Evolutionary conservation across 2,113 vertebrate genomes (phyloP), one percentile per base, ranked within the genome.

Genomic region (Arizona elegans): DNA sequence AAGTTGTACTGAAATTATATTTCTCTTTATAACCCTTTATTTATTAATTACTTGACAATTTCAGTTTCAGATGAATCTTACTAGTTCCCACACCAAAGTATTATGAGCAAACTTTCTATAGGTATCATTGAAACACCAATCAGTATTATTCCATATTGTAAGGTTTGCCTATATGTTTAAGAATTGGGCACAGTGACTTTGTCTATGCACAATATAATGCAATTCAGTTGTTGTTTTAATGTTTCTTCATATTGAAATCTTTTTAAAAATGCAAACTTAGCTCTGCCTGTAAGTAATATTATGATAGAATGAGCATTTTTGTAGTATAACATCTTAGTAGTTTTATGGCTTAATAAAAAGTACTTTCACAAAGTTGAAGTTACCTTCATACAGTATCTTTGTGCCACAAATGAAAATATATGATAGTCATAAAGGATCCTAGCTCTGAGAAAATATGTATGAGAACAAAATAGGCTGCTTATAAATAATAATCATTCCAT

Each of bases 21-120:
- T 54, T 88, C 26, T 33, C 29, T 88, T 92, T 89, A 62, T 47
- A 86, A 52, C 59, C 17, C 4, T 47, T 47, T 47, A 54, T 56
- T 23, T 65, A 50, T 86, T 38, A 92, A 54, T 93, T 95, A 92
- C 50, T 70, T 54, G 87, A 29, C 90, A 29, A 62, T 92, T 95
- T 91, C 52, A 93, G 87, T 90, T 93, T 47, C 43, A 88, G 29
- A 55, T 33, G 53, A 5, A 87, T 26, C 26, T 54, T 89, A 52
- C 65, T 93, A 90, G 89, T 87, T 65, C 26, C 13, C 58, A 62
- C 47, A 70, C 21, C 52, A 54, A 92, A 90, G 23, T 92, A 24
- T 1, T 56, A 38, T 92, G 88, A 87, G 94, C 65, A 92, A 93
- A 92, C n/a, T 75, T 75, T 75, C 65, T 7, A 75, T 75, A 33